A percentile compares a stretch with the other conserved stretches of the same genome.
phyloP scores from a whole-genome alignment of 92 coral and sea anemone genomes.

The Blastomussa wellsi region DNA sequence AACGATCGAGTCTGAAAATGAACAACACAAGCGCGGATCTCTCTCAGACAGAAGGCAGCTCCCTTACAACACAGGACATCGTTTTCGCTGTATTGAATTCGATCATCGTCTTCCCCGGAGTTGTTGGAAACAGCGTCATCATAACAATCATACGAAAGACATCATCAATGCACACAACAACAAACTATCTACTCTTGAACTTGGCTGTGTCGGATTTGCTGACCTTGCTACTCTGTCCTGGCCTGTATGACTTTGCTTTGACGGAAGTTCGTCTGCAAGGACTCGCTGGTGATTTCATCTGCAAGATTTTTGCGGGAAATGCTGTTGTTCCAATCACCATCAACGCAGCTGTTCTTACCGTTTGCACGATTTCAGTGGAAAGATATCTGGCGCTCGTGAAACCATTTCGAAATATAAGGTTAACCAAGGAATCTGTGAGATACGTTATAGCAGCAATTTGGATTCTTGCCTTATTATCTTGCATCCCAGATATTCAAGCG shows the following conservation, averaged over 20 bases:
- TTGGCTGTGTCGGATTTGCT: conserved; percentile 60
- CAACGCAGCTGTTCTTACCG: conserved; percentile 43
- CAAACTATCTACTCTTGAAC: conserved; percentile 55
- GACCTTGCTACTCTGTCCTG: conserved; percentile 57
- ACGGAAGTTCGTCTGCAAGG: conserved; percentile 45
- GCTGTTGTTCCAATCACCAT: conserved; percentile 59
- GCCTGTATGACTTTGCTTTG: conserved; percentile 53
- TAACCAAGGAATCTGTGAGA: conserved; percentile 19
- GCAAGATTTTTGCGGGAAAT: conserved; percentile 62
- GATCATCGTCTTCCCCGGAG: conserved; percentile 40
- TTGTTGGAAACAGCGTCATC: conserved; percentile 45
- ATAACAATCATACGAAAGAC: conserved; percentile 43
- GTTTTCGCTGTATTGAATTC: conserved; percentile 40
- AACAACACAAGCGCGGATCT: not conserved
- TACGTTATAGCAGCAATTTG: conserved; percentile 26
- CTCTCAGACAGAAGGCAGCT: not conserved
- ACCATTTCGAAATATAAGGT: conserved; percentile 25
- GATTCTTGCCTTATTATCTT: conserved; percentile 27
- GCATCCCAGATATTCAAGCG: conserved; percentile 45
- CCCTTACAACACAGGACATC: conserved; percentile 21
- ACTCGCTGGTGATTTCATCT: conserved; percentile 38
- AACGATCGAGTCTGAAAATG: not conserved
- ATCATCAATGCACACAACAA: conserved; percentile 56
- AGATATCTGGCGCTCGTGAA: conserved; percentile 55
- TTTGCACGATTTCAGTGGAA: conserved; percentile 54